Evolutionary conservation across 2,888 invertebrate genomes (phyloP).

Genomic region (Norana najaformis): DNA sequence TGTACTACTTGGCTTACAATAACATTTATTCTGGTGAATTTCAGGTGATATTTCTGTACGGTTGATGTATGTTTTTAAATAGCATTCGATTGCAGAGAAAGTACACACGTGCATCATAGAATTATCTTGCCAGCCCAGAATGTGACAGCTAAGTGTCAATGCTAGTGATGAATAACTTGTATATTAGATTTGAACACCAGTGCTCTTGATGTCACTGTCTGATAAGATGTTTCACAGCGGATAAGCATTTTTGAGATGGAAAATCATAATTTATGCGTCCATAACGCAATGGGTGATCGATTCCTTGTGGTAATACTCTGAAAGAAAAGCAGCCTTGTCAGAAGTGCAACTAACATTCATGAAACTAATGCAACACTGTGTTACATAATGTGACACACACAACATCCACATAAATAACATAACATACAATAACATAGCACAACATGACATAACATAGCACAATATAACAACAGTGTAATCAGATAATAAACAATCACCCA

Average conservation of each 20-base stretch:
- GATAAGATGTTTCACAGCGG: background rate
- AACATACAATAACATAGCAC: background rate
- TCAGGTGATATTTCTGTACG: too few species aligned
- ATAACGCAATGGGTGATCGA: background rate
- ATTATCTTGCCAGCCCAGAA: background rate
- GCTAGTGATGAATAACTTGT: background rate
- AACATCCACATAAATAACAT: background rate
- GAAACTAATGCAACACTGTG: background rate
- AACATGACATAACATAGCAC: background rate
- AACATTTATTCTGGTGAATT: background rate
- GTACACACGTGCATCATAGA: background rate
- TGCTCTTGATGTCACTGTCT: background rate
- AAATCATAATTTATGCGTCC: background rate
- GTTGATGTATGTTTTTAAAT: background rate
- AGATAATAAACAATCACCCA: background rate
- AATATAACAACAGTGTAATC: too few species aligned
- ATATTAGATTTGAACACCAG: background rate
- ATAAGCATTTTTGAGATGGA: background rate
- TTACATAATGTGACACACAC: background rate
- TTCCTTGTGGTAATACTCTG: background rate
- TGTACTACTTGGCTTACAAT: slow-evolving; percentile 13
- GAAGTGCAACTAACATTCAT: background rate
- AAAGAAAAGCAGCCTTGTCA: background rate
- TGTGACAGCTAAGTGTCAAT: background rate
- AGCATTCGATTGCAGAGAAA: background rate